A percentile compares a stretch with the other conserved stretches of the same genome.
Conservation (phyloP, 1,140 invertebrate species). For the Cardiocondyla obscurior region DNA sequence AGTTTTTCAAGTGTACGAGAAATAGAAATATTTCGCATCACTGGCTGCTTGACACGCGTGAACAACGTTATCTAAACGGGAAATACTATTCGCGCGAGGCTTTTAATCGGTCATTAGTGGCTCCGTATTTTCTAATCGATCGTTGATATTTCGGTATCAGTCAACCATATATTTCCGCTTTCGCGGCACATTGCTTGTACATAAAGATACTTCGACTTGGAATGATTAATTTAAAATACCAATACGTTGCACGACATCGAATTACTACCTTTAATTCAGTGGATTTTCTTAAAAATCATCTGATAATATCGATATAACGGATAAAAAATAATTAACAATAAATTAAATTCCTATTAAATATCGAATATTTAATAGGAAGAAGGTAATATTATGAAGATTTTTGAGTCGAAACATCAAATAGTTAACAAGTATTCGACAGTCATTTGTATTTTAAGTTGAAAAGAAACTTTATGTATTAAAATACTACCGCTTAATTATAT, state of each 20-base stretch:
- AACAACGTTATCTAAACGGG: constrained; percentile 68
- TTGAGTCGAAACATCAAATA: background rate
- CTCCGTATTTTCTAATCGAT: constrained; percentile 66
- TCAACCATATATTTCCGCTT: background rate
- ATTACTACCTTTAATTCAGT: background rate
- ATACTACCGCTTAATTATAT: background rate
- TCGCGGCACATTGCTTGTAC: background rate
- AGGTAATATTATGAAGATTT: background rate
- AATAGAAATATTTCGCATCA: constrained; percentile 14
- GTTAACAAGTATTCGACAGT: background rate
- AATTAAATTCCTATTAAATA: background rate
- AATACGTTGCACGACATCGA: background rate
- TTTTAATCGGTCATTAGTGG: constrained; percentile 58
- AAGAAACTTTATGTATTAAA: background rate
- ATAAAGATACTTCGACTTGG: background rate
- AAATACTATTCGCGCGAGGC: constrained; percentile 64
- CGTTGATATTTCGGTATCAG: constrained; percentile 30
- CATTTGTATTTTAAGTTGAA: background rate
- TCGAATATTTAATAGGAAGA: background rate
- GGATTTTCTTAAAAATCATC: background rate
- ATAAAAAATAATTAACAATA: background rate
- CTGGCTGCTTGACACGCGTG: constrained; percentile 7
- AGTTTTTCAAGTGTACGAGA: constrained; percentile 3
- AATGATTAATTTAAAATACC: background rate
- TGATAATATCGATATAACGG: background rate